Percentiles rank a stretch among this genome's conserved stretches.
Evolutionary conservation across 2,797 vertebrate genomes (phyloP).

Genomic region (Gobionotothen gibberifrons): DNA sequence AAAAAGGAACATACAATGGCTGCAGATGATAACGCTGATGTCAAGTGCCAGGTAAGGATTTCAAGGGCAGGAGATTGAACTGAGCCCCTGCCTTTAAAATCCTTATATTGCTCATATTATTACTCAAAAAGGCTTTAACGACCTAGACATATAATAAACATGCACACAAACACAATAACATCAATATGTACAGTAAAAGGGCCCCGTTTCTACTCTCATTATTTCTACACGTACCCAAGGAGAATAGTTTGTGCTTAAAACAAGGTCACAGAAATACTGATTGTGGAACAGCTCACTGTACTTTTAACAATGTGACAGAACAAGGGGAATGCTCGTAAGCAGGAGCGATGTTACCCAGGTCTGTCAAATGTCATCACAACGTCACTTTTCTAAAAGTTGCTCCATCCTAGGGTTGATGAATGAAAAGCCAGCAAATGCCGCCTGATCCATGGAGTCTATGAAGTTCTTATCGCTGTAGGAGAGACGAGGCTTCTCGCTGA

Average conservation of each 20-base stretch:
- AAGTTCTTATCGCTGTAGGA: slow-evolving; percentile 96
- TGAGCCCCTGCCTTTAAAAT: too few relatives aligned
- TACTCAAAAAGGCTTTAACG: slow-evolving; percentile 58
- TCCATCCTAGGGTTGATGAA: slow-evolving; percentile 96
- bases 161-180: slow-evolving; percentile 72
- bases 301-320: slow-evolving; percentile 42
- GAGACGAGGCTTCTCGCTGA: slow-evolving; percentile 94
- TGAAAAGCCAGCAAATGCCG: slow-evolving; percentile 94
- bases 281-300: slow-evolving; percentile 44
- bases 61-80: too few relatives aligned
- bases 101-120: slow-evolving; percentile 40
- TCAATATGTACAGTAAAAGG: slow-evolving; percentile 72
- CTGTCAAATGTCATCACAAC: slow-evolving; percentile 7
- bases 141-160: slow-evolving; percentile 65
- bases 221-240: slow-evolving; percentile 61
- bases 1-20: slow-evolving; percentile 36
- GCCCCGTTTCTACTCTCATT: slow-evolving; percentile 45
- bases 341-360: slow-evolving; percentile 30
- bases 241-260: slow-evolving; percentile 55
- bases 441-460: slow-evolving; percentile 98
- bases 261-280: slow-evolving; percentile 66
- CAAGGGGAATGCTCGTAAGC: slow-evolving; percentile 40
- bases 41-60: slow-evolving; percentile 56
- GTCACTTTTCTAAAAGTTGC: slow-evolving; percentile 88
- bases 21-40: slow-evolving; percentile 44